phyloP scores from a whole-genome alignment of 1,140 invertebrate genomes.

The Pseudomyrmex gracilis region DNA sequence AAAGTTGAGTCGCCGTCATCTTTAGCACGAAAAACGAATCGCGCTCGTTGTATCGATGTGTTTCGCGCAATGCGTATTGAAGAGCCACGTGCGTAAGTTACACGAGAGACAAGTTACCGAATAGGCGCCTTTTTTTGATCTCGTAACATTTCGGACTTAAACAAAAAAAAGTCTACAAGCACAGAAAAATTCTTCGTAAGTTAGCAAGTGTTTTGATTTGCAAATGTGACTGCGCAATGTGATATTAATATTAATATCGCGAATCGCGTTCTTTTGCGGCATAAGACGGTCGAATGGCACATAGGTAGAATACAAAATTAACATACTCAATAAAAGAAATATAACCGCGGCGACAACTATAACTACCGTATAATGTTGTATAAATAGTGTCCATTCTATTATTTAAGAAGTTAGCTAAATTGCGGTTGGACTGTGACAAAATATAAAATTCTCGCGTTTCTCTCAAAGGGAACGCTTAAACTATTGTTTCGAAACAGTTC shows the following conservation, averaged over 20 bases:
- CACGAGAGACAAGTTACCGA: not conserved
- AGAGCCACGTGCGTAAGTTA: not conserved
- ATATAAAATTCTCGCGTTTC: not conserved
- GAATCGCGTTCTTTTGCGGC: conserved; percentile 10
- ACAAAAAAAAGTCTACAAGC: not conserved
- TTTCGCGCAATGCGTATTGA: conserved; percentile 2
- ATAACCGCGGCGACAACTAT: not conserved
- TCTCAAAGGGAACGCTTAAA: not conserved
- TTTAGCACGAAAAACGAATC: conserved; percentile 45
- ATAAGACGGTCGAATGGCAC: not conserved
- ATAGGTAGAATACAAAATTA: conserved; percentile 16
- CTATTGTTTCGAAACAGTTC: not conserved
- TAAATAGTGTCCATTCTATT: conserved; percentile 14
- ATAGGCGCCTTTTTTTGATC: not conserved
- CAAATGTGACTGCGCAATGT: conserved; percentile 13
- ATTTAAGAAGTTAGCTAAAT: not conserved
- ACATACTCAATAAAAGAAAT: conserved; percentile 36
- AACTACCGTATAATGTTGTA: conserved; percentile 2
- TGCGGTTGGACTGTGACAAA: not conserved
- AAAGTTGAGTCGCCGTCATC: conserved; percentile 67
- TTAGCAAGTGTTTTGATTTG: not conserved
- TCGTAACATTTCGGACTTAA: not conserved
- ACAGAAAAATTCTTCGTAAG: not conserved
- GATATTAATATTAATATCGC: conserved; percentile 6
- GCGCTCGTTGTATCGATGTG: not conserved